phyloP scores from a whole-genome alignment of 2,888 invertebrate species.

The Sesia bembeciformis region DNA sequence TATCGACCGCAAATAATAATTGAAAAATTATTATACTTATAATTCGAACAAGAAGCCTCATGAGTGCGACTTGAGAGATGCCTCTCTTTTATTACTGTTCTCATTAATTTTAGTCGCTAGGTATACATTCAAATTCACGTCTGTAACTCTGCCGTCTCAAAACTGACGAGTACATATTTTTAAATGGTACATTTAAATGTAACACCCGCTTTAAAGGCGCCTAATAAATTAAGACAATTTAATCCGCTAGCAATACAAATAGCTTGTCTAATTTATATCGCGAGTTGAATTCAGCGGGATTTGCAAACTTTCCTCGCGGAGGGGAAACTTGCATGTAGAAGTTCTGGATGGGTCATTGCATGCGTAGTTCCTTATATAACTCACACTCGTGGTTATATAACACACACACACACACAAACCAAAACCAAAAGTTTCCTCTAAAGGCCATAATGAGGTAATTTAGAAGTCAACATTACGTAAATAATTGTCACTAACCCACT shows the following conservation, averaged over 20 bases:
- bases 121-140: neutral
- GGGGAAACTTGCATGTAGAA: neutral
- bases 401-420: neutral
- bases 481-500: too few species aligned
- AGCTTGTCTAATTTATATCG: conserved; percentile 49
- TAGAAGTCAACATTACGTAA: too few species aligned
- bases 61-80: too few species aligned
- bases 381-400: too few species aligned
- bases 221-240: conserved; percentile 57
- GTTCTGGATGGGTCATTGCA: neutral
- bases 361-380: too few species aligned
- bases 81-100: too few species aligned
- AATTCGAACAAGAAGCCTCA: too few species aligned
- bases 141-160: neutral
- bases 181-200: neutral
- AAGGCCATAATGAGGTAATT: neutral
- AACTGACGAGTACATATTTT: neutral
- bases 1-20: too few species aligned
- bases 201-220: conserved; percentile 10
- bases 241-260: conserved; percentile 50
- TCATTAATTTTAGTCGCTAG: too few species aligned
- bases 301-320: conserved; percentile 25
- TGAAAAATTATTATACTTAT: too few species aligned
- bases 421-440: neutral
- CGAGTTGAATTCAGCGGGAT: conserved; percentile 36